Evolutionary conservation across 2,888 invertebrate genomes (phyloP), one percentile per base, ranked within the genome.

Genomic region (Ophion obscuratus): DNA sequence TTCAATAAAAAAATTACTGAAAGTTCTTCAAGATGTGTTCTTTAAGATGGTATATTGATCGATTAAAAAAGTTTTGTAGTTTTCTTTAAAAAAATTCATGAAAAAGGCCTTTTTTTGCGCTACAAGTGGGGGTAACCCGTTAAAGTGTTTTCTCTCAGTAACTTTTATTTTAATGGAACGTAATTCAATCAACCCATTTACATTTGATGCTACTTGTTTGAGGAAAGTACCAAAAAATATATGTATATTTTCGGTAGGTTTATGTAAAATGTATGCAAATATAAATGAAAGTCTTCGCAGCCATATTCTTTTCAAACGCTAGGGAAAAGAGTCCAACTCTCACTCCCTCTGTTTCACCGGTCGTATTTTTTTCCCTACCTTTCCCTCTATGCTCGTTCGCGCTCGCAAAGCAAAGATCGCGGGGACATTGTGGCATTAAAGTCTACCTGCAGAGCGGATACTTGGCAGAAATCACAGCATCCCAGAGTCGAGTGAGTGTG

Each of bases 401-500:
- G 47, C 73, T 73, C 44, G 40, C 77, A 24, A 40, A 66, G 24
- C 47, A 20, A 81, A 81, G 79, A 66, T 53, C 64, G 70, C n/a
- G 47, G 75, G 61, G 61, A 53, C 67, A 68, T 86, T n/a, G 62
- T 47, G 68, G 36, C 67, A 68, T 79, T 75, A 59, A 66, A 81
- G 57, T 86, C 24, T 84, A 87, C 82, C 57, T 59, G 81, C 36
- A n/a, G 24, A 53, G 40, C 7, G 59, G 53, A 24, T 47, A 66
- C 53, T 44, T 64, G 74, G 62, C 66, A 77, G 70, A 75, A 81
- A 70, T 71, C 84, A 31, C 84, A 75, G 75, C 75, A 83, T 80
- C 75, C 64, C 20, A 53, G 67, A 76, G 75, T 61, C 24, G 61
- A 74, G 40, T 10, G 73, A 57, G 62, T 62, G 62, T 61, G 80